Base-by-base conservation (phyloP, 2,113 vertebrate species). In the Bubo scandiacus region DNA sequence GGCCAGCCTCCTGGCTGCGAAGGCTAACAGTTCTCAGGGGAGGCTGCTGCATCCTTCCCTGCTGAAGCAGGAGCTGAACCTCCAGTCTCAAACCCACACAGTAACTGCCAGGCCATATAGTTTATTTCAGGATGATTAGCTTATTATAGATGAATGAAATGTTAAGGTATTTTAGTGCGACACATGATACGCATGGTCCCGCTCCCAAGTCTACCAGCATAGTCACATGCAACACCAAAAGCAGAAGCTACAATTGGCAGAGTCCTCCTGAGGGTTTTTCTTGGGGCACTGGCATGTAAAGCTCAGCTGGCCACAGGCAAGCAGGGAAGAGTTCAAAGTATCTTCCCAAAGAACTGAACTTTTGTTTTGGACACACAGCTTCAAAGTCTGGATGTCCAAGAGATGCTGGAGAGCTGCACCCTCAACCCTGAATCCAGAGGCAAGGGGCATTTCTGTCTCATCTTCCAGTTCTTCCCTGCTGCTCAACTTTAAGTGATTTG, bases 71-170 rank as follows among this genome's bases (percentile, higher is more conserved):
- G 85, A 95, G 96, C 66, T 78, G 74, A 87, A 90, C 92, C 59
- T 94, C 73, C n/a, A 32, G 59, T 18, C 83, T 73, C 86, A 74
- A 79, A 81, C 59, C 92, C 78, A 80, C 87, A 90, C 79, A 32
- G 32, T 49, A 78, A 94, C 26, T 92, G 90, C 62, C 87, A 81
- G 63, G 95, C 97, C 94, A 86, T 15, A 22, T 49, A n/a, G 92
- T 95, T 96, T 95, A 81, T 97, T 94, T 97, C 79, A 80, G 96
- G 96, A 29, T 51, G 94, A 89, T 97, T 87, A 94, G 90, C 95
- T 92, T 92, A 94, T 59, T 82, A 61, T 90, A 97, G 94, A 90
- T 97, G 92, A 98, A 97, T 88, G 95, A 86, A 93, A 94, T 11
- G 5, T 67, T 80, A 57, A 96, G 92, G 96, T 95, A 97, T 96